Conservation (phyloP, 1,140 invertebrate species). For the Wasmannia auropunctata region DNA sequence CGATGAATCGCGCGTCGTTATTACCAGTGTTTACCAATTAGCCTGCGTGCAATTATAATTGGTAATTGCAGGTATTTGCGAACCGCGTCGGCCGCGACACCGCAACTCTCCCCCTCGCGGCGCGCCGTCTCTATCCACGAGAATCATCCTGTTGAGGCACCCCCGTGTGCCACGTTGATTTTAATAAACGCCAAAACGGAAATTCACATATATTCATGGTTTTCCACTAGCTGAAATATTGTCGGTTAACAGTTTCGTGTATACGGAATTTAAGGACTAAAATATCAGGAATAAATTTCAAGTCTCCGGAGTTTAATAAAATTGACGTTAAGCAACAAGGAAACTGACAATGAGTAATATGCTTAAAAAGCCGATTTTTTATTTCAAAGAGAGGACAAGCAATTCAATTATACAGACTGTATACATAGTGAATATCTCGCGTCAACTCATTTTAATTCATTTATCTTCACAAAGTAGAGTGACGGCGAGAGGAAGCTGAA, state of each 20-base stretch:
- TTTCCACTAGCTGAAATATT: not conserved
- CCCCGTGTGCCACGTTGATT: conserved; percentile 49
- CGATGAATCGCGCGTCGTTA: conserved; percentile 62
- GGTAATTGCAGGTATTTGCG: conserved; percentile 57
- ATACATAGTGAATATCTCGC: not conserved
- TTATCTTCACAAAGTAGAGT: not conserved
- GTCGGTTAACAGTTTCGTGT: not conserved
- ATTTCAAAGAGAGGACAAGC: not conserved
- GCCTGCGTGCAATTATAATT: conserved; percentile 67
- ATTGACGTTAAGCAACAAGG: not conserved
- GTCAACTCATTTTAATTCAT: conserved; percentile 20
- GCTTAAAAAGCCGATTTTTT: not conserved
- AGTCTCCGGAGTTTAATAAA: not conserved
- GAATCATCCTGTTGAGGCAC: not conserved
- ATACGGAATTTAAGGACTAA: not conserved
- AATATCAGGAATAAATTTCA: not conserved
- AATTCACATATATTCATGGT: not conserved
- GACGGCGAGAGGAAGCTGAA: not conserved
- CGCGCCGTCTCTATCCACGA: conserved; percentile 32
- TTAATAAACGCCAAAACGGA: conserved; percentile 42
- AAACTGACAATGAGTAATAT: not conserved
- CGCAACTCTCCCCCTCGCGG: not conserved
- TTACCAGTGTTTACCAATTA: conserved; percentile 73
- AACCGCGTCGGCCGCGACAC: not conserved
- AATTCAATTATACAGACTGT: conserved; percentile 16